Percentiles rank a stretch among this genome's conserved stretches.
phyloP scores from a whole-genome alignment of 2,888 invertebrate genomes.

The Aphidius colemani region DNA sequence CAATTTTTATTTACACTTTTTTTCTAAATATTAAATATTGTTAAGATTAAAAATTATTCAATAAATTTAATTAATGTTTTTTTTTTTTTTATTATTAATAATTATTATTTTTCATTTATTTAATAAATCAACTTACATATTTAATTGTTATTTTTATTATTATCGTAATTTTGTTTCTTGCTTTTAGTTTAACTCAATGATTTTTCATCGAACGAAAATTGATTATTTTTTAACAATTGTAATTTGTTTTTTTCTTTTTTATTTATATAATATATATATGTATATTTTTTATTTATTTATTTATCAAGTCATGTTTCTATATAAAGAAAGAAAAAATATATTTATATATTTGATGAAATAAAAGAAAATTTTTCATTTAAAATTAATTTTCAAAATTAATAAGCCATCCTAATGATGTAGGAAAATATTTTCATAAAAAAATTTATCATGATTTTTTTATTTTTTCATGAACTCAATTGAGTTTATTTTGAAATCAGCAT shows the following conservation, averaged over 20 bases:
- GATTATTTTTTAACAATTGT: neutral
- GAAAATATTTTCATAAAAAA: neutral
- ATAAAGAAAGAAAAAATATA: neutral
- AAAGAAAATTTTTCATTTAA: neutral
- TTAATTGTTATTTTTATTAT: no score
- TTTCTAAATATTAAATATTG: constrained; percentile 1
- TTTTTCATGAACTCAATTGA: no score
- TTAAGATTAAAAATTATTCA: no score
- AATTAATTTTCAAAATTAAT: no score
- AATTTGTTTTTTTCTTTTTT: constrained; percentile 9
- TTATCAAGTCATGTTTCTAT: constrained; percentile 14
- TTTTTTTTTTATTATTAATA: constrained; percentile 1
- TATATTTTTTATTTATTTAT: constrained; percentile 15
- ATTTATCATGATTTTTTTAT: no score
- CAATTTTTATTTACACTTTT: constrained; percentile 16
- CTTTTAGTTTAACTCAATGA: no score
- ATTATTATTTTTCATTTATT: constrained; percentile 5
- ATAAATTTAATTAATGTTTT: neutral
- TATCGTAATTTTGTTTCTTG: no score
- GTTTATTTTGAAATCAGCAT: no score
- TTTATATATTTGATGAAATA: no score
- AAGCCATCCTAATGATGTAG: no score
- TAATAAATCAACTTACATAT: no score
- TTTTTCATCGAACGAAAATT: no score
- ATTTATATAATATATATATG: constrained; percentile 17